A percentile compares a stretch with the other conserved stretches of the same genome.
These are phyloP conservation scores for Enteromius trimaculatus DNA, from an alignment of 2,797 vertebrate species.

Conservation along the genomic window DNA sequence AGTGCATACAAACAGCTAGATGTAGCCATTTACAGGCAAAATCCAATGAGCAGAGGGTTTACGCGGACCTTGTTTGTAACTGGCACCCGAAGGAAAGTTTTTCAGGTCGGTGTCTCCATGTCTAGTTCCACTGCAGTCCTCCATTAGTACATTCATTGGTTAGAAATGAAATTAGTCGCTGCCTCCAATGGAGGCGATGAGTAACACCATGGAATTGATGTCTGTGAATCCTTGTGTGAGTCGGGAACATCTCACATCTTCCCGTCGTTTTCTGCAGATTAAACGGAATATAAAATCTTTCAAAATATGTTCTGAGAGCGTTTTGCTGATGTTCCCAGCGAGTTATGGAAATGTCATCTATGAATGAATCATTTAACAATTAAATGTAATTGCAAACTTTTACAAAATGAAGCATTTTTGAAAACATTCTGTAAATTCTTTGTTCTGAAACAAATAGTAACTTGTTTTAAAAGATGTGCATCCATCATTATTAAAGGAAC, in stretches of 20 bases:
- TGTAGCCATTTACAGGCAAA: constrained; percentile 75
- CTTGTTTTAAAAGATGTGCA: background rate
- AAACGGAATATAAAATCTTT: constrained; percentile 19
- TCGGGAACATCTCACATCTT: constrained; percentile 90
- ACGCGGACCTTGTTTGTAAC: constrained; percentile 58
- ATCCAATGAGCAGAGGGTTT: constrained; percentile 77
- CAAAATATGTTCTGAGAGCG: background rate
- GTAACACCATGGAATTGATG: constrained; percentile 98
- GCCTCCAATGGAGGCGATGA: constrained; percentile 96
- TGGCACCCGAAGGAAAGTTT: constrained; percentile 56
- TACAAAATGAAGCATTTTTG: too few species aligned
- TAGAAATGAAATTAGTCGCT: constrained; percentile 88
- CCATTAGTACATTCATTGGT: constrained; percentile 92
- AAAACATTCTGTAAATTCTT: background rate
- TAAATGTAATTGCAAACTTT: background rate
- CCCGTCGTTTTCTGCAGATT: constrained; percentile 87
- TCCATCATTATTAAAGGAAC: background rate
- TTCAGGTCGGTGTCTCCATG: background rate
- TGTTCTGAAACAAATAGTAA: background rate
- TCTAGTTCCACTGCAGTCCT: constrained; percentile 73
- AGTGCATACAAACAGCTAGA: constrained; percentile 85
- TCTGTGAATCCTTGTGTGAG: constrained; percentile 94
- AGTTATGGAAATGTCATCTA: background rate
- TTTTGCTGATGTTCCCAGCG: background rate
- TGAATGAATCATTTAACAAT: background rate